Percentiles rank a stretch among this genome's conserved stretches.
Conservation (phyloP, 2,113 vertebrate genomes). For the Gobiocypris rarus region DNA sequence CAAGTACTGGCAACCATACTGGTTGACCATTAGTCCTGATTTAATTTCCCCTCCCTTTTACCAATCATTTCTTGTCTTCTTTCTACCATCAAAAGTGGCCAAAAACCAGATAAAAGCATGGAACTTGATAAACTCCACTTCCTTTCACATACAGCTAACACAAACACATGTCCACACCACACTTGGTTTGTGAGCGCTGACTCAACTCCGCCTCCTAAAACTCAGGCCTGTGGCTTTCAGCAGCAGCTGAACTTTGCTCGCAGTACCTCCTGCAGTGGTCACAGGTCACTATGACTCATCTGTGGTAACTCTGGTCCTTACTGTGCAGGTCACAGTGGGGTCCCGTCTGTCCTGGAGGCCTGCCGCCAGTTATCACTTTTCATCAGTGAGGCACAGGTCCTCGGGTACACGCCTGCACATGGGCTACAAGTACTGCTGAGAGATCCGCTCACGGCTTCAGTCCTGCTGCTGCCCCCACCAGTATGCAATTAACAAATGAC, state of each 20-base stretch:
- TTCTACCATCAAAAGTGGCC: not conserved
- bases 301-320: conserved; percentile 9
- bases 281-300: conserved; percentile 52
- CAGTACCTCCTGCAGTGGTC: conserved; percentile 28
- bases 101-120: not conserved
- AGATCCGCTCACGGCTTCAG: conserved; percentile 8
- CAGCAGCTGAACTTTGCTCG: conserved; percentile 26
- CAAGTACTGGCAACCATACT: not conserved
- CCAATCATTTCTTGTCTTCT: not conserved
- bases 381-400: conserved; percentile 42
- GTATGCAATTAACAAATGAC: conserved; percentile 54
- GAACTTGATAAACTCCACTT: not conserved
- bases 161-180: not conserved
- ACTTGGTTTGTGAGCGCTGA: not conserved
- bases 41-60: not conserved
- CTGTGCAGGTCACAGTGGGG: conserved; percentile 30
- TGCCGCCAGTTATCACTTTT: conserved; percentile 48
- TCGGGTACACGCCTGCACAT: conserved; percentile 19
- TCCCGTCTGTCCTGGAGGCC: conserved; percentile 31
- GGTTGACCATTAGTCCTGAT: not conserved
- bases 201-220: not conserved
- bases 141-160: not conserved
- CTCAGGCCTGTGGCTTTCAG: not conserved
- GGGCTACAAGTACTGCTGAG: conserved; percentile 6
- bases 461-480: conserved; percentile 36